phyloP scores from a whole-genome alignment of 2,888 invertebrate species.

The Conchocele bisecta region DNA sequence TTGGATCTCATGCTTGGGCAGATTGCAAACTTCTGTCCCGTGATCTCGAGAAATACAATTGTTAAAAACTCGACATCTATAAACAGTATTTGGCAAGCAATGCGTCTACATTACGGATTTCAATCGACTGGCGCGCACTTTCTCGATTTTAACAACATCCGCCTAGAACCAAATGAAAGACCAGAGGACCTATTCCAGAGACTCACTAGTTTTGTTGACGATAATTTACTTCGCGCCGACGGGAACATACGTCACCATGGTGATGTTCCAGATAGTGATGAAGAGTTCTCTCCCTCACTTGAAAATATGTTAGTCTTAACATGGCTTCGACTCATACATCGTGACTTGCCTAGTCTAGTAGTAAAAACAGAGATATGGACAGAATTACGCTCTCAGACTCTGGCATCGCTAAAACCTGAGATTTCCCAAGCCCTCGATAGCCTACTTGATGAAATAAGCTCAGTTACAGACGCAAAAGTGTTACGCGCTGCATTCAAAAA shows the following conservation, averaged over 20 bases:
- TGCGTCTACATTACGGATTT: slow-evolving; percentile 62
- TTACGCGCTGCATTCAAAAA: slow-evolving; percentile 6
- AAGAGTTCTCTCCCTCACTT: background rate
- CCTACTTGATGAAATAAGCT: slow-evolving; percentile 51
- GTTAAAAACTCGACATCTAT: slow-evolving; percentile 52
- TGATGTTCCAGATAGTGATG: background rate
- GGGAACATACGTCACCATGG: slow-evolving; percentile 3
- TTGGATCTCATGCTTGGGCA: slow-evolving; percentile 50
- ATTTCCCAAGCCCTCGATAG: slow-evolving; percentile 52
- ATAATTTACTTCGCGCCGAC: slow-evolving; percentile 29
- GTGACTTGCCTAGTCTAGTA: slow-evolving; percentile 42
- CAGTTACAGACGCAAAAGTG: slow-evolving; percentile 29
- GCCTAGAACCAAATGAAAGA: slow-evolving; percentile 46
- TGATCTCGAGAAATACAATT: slow-evolving; percentile 46
- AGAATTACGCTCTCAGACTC: slow-evolving; percentile 49
- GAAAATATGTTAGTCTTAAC: background rate
- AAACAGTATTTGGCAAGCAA: slow-evolving; percentile 52
- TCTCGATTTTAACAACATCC: slow-evolving; percentile 42
- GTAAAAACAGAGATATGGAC: slow-evolving; percentile 61
- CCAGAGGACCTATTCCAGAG: slow-evolving; percentile 56
- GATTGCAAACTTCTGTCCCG: slow-evolving; percentile 44
- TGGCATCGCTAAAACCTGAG: slow-evolving; percentile 60
- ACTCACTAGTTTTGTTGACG: slow-evolving; percentile 51
- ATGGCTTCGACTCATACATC: background rate
- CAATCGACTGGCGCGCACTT: slow-evolving; percentile 63